Evolutionary conservation across 1,140 invertebrate genomes (phyloP), one percentile per base, ranked within the genome.

Genomic region (Drosophila sturtevanti): DNA sequence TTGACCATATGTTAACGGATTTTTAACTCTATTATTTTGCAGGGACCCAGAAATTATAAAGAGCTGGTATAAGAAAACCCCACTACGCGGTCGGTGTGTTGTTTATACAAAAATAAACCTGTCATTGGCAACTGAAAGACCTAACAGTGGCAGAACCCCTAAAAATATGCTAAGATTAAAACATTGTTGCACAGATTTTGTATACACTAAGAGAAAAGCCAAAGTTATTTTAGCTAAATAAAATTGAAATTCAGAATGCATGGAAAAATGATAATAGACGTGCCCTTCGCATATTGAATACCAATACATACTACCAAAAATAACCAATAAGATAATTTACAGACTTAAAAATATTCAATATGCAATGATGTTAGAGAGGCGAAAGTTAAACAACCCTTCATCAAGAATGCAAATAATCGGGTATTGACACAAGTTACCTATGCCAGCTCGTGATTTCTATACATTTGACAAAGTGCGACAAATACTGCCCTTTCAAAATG

Each of bases 1-100:
- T 86, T 81, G 77, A 68, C 38, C 81, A 85, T 85, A 85, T 81
- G 77, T 86, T 85, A 85, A 63, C 69, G 63, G 63, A 85, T 80
- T 72, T 77, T 79, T 65, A 24, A 1, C 24, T 1, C 1, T n/a
- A n/a, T n/a, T n/a, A n/a, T n/a, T 31, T 6, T 7, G 27, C 27
- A 31, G 27, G 4, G 7, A 31, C 6, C 5, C 6, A 24, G 22
- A 24, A 24, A 24, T 24, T 24, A 24, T 24, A 24, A 24, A 24
- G 22, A 3, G 2, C 4, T 24, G 22, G 2, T n/a, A n/a, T n/a
- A n/a, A n/a, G n/a, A n/a, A n/a, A n/a, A n/a, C n/a, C n/a, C n/a
- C n/a, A n/a, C n/a, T n/a, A n/a, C n/a, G n/a, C n/a, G n/a, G n/a
- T 69, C 74, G 73, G 73, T 77, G 69, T 52, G 34, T 69, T 73